Conservation (phyloP, 2,797 vertebrate genomes). For the Todus mexicanus region DNA sequence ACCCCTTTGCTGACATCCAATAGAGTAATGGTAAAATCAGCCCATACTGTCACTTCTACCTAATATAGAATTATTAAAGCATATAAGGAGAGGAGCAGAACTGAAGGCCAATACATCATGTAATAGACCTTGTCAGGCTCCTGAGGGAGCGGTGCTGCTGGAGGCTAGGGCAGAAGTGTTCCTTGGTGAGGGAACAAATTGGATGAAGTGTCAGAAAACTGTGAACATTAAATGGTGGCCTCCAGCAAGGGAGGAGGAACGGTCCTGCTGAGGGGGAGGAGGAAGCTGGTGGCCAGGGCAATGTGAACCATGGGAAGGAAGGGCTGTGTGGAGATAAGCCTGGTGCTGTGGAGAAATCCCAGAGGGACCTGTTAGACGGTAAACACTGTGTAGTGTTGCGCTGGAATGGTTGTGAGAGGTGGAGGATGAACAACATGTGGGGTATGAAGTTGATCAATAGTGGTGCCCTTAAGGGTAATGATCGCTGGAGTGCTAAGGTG, state of each 20-base stretch:
- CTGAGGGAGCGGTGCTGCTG: neutral
- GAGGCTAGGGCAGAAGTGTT: neutral
- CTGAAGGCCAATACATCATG: conserved; percentile 19
- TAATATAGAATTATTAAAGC: conserved; percentile 53
- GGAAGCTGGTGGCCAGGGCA: neutral
- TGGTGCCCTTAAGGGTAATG: neutral
- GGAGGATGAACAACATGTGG: neutral
- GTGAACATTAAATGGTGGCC: neutral
- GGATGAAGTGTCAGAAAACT: neutral
- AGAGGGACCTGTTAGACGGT: conserved; percentile 28
- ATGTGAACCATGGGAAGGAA: neutral
- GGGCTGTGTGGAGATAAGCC: neutral
- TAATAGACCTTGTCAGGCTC: conserved; percentile 45
- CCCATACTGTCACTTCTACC: conserved; percentile 27
- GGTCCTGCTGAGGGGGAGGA: neutral
- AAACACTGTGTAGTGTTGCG: conserved; percentile 1
- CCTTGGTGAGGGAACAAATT: neutral
- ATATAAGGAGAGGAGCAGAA: neutral
- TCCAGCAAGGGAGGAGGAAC: neutral
- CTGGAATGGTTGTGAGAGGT: neutral
- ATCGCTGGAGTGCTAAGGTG: neutral
- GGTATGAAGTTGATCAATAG: neutral
- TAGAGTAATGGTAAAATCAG: neutral
- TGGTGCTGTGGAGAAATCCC: neutral
- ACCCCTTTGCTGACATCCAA: neutral